Evolutionary conservation across 1,140 invertebrate genomes (phyloP).

Genomic region (Drepana arcuata): DNA sequence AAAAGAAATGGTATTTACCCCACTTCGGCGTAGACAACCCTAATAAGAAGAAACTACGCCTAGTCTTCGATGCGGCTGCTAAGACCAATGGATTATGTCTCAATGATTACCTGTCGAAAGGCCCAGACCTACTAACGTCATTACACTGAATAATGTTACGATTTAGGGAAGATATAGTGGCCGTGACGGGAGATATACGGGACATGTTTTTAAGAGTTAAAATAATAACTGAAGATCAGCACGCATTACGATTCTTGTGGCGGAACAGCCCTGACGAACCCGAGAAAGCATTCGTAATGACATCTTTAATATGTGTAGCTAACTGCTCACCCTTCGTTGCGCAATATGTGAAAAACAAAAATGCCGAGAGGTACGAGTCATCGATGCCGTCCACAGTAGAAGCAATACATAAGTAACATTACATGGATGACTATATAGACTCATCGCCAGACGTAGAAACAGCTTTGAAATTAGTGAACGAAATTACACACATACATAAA

Average conservation of each 20-base stretch:
- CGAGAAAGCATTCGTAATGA: constrained; percentile 16
- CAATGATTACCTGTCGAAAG: constrained; percentile 24
- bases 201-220: constrained; percentile 25
- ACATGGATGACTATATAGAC: constrained; percentile 42
- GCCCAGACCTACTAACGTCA: constrained; percentile 23
- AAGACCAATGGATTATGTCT: constrained; percentile 12
- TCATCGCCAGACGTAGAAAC: constrained; percentile 15
- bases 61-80: constrained; percentile 30
- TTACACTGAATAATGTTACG: constrained; percentile 24
- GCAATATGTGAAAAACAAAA: constrained; percentile 35
- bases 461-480: constrained; percentile 15
- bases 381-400: constrained; percentile 20
- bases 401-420: constrained; percentile 22
- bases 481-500: constrained; percentile 26
- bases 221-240: constrained; percentile 7
- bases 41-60: constrained; percentile 18
- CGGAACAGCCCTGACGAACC: constrained; percentile 1
- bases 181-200: constrained; percentile 16
- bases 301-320: constrained; percentile 22
- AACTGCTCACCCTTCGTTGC: constrained; percentile 33
- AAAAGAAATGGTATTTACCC: constrained; percentile 27
- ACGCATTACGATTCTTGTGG: constrained; percentile 23
- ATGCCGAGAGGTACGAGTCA: constrained; percentile 21
- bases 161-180: constrained; percentile 25
- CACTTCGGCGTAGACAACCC: constrained; percentile 24